Evolutionary conservation across 2,797 vertebrate species (phyloP).

Genomic region (Falco naumanni): DNA sequence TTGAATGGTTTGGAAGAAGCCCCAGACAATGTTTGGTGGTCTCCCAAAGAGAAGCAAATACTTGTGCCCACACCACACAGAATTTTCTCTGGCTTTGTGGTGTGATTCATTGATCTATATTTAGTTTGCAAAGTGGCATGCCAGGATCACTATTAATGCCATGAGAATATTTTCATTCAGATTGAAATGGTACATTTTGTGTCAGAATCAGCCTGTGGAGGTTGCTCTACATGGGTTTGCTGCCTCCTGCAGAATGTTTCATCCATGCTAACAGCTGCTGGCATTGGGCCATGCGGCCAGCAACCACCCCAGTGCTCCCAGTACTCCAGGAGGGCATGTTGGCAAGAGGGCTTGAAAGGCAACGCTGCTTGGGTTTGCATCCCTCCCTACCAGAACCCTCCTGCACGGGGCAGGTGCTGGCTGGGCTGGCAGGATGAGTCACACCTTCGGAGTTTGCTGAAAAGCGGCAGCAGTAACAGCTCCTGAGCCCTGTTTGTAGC

Average conservation of each 20-base stretch:
- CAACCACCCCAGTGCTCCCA: too few relatives aligned
- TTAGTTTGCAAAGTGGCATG: background rate
- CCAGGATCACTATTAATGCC: rapidly evolving
- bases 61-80: rapidly evolving
- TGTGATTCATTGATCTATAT: too few relatives aligned
- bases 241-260: background rate
- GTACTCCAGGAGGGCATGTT: background rate
- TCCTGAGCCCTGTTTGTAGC: background rate
- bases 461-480: background rate
- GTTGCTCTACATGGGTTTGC: rapidly evolving
- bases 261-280: rapidly evolving
- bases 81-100: background rate
- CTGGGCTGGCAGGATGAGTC: rapidly evolving
- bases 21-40: rapidly evolving
- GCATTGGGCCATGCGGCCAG: rapidly evolving
- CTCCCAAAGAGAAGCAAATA: background rate
- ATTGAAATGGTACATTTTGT: background rate
- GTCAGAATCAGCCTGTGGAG: background rate
- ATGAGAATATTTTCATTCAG: background rate
- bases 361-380: background rate
- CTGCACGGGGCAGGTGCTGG: background rate
- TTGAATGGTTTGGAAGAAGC: background rate
- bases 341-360: background rate
- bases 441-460: too few relatives aligned
- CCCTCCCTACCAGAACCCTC: background rate